Evolutionary conservation across 2,113 vertebrate genomes (phyloP), one percentile per base, ranked within the genome.

Genomic region (Vimba vimba): DNA sequence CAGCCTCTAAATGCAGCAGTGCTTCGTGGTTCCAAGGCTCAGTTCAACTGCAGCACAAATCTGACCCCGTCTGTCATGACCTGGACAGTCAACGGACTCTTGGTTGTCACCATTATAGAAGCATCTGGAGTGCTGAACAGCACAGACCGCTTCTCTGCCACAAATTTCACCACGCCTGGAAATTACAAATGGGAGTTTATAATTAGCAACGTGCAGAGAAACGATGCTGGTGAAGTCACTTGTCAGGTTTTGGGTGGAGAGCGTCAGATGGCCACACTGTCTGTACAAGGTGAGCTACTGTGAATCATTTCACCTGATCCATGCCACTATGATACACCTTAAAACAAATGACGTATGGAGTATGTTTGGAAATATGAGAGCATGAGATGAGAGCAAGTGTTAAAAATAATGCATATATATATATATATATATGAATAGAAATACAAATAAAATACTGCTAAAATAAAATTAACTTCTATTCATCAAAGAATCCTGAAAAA

Each of bases 201-300:
- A 74, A 92, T 95, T 3, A 82, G 47, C 0, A 85, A 90, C 0
- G 84, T 91, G 33, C 88, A 15, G 33, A 88, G 81, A 15, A 19
- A 0, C 0, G 39, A 91, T 10, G 10, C 86, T 0, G 92, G 94
- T 23, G 0, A 6, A 0, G 78, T 95, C 17, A 30, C 1, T 4
- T 95, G 95, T 90, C 60, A 8, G 0, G 52, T 94, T 33, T 87
- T 59, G 76, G 0, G 1, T 0, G 69, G n/a, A 15, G 84, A 68
- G 8, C 3, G 6, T 2, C 62, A 66, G 73, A 82, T 4, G 0
- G 90, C 93, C 55, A 12, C 82, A 7, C 91, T 95, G 12, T 5
- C 30, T 0, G 90, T 95, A 17, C 91, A 95, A 92, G 94, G 95
- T 95, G 57, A 39, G 1, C 69, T 39, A 1, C n/a, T 1, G 3